Base-by-base conservation (phyloP, 2,797 vertebrate genomes). In the Sparidentex hasta region DNA sequence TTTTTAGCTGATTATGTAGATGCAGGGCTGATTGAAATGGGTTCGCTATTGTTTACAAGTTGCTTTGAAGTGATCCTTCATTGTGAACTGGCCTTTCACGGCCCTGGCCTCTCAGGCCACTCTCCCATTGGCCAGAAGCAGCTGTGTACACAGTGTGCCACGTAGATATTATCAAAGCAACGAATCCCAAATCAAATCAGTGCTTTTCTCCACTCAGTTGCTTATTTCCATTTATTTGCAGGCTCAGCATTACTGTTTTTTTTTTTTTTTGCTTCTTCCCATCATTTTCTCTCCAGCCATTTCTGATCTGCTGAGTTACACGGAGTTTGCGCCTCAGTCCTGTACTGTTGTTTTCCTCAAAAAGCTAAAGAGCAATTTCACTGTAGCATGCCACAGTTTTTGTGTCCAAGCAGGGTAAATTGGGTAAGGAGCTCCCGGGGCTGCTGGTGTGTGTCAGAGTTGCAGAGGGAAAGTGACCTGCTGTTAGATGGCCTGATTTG, bases 61-160 rank as follows among this genome's bases (percentile, higher is more conserved):
- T 90, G 95, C 94, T 95, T 96, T 96, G 95, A 96, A 95, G 94
- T 94, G 94, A 93, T 93, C 90, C 91, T 90, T 94, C 88, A 94
- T 94, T 94, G 90, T 94, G 87, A 86, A 85, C 83, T 86, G 1
- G 78, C 86, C 93, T 96, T 95, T 95, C 92, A 94, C 88, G 87
- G 90, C 71, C 74, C 65, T 78, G 81, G 88, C 85, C 90, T 87
- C 87, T 90, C 84, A 70, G 87, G 91, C 88, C 84, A 81, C 86
- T 75, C 88, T 88, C 74, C 72, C 71, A 71, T 86, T 86, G 88
- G 84, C 86, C 76, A 56, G 78, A 59, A 81, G 88, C 94, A 94
- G 92, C 94, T 95, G 93, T 86, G 90, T 71, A 91, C 92, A 90
- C 84, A 78, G 71, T 82, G 88, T 79, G 64, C 75, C 83, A 70